These are phyloP conservation scores for Rhorus exstirpatorius DNA, from an alignment of 2,888 invertebrate species.

Conservation along the genomic window DNA sequence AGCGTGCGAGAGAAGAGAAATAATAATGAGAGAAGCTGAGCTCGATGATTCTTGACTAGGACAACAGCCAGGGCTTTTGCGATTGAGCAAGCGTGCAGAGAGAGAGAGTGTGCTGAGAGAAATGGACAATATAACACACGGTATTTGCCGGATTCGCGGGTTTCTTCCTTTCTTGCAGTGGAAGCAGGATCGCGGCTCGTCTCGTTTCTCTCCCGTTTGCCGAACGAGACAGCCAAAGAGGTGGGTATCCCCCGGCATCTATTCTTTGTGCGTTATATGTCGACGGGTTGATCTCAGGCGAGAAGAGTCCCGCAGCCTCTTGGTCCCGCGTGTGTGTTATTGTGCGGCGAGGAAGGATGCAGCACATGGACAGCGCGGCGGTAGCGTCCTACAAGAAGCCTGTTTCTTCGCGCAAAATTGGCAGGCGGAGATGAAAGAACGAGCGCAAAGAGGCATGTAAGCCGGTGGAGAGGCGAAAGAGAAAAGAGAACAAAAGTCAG, in stretches of 20 bases:
- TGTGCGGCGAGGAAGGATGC: constrained; percentile 34
- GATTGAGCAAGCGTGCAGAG: too few relatives aligned
- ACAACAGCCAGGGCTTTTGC: too few relatives aligned
- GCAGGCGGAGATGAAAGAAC: constrained; percentile 66
- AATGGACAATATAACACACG: too few relatives aligned
- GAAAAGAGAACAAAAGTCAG: constrained; percentile 19
- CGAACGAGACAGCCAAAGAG: constrained; percentile 67
- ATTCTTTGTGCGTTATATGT: constrained; percentile 24
- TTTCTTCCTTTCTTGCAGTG: constrained; percentile 27
- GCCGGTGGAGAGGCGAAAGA: not conserved
- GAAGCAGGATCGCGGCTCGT: constrained; percentile 13
- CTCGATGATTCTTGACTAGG: constrained; percentile 36
- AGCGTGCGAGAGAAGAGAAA: too few relatives aligned
- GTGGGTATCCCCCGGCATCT: constrained; percentile 33
- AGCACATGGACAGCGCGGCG: too few relatives aligned
- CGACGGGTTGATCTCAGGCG: constrained; percentile 19
- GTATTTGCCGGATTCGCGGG: too few relatives aligned
- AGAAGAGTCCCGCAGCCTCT: not conserved
- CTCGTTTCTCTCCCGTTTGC: constrained; percentile 47
- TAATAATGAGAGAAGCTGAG: constrained; percentile 52
- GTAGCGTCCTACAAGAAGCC: constrained; percentile 41
- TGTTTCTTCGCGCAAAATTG: constrained; percentile 67
- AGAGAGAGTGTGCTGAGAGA: too few relatives aligned
- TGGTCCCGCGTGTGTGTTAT: constrained; percentile 47
- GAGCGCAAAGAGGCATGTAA: constrained; percentile 16